Evolutionary conservation across 92 coral and sea anemone genomes (phyloP).

Genomic region (Bergia puertoricense): DNA sequence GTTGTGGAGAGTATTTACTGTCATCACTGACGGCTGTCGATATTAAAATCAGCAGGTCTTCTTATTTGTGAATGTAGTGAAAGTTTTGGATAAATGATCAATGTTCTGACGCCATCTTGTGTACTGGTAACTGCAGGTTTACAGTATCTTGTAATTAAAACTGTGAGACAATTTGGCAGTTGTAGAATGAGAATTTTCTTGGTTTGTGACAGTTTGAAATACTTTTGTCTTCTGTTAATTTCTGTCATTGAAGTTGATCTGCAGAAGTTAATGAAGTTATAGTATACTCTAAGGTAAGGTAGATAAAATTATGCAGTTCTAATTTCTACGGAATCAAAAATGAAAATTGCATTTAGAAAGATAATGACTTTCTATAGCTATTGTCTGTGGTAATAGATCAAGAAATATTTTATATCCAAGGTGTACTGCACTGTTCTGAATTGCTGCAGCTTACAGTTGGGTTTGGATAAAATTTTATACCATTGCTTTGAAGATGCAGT

Average conservation of each 20-base stretch:
- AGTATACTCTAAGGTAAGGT: neutral
- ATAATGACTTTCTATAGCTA: neutral
- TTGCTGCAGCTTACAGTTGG: neutral
- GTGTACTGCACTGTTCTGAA: neutral
- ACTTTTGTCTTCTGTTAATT: neutral
- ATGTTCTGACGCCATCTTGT: neutral
- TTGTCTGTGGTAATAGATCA: neutral
- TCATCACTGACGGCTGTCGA: neutral
- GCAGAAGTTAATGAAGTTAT: neutral
- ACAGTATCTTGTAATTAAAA: too few relatives aligned
- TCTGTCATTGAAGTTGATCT: neutral
- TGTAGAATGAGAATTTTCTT: too few relatives aligned
- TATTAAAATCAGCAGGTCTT: neutral
- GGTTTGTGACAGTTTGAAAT: too few relatives aligned
- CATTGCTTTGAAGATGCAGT: neutral
- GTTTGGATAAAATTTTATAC: neutral
- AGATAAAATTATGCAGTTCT: neutral
- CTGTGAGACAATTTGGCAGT: neutral
- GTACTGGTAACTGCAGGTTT: too few relatives aligned
- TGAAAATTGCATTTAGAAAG: neutral
- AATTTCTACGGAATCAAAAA: neutral
- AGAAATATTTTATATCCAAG: conserved; percentile 8
- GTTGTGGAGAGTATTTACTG: neutral
- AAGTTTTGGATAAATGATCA: neutral
- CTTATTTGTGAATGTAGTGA: neutral